Conservation (phyloP, 2,888 invertebrate genomes). For the Luperina nickerlii region DNA sequence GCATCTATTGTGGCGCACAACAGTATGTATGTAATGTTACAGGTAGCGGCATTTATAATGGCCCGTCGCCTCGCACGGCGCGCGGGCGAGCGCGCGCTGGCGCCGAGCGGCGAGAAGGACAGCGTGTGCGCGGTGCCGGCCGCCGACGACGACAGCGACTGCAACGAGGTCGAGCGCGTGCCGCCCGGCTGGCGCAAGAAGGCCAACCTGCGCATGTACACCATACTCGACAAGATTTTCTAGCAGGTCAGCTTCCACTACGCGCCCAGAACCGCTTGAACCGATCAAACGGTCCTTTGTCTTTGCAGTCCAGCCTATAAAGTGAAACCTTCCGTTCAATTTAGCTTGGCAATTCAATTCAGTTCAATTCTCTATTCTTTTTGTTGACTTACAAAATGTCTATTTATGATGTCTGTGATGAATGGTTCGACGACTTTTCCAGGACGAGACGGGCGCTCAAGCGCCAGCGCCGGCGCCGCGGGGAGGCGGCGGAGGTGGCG, state of each 20-base stretch:
- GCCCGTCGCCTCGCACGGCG: slow-evolving; percentile 75
- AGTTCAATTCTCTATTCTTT: not conserved
- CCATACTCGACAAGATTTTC: slow-evolving; percentile 89
- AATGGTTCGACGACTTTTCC: slow-evolving; percentile 21
- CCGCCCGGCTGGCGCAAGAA: slow-evolving; percentile 85
- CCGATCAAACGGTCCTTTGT: no score
- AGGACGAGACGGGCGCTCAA: slow-evolving; percentile 70
- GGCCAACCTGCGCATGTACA: slow-evolving; percentile 88
- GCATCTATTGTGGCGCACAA: no score
- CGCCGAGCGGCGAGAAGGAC: slow-evolving; percentile 50
- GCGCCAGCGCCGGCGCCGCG: slow-evolving; percentile 32
- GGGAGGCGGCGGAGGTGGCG: not conserved
- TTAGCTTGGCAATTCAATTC: not conserved
- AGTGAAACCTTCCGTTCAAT: not conserved
- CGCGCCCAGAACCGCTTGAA: not conserved
- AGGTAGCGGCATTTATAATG: slow-evolving; percentile 85
- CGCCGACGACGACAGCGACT: slow-evolving; percentile 73
- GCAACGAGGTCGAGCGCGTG: slow-evolving; percentile 67
- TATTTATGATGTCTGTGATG: no score
- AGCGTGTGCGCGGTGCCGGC: slow-evolving; percentile 63
- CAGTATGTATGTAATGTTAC: slow-evolving; percentile 32
- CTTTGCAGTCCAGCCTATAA: not conserved
- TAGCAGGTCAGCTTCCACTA: slow-evolving; percentile 81
- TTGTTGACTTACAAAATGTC: not conserved
- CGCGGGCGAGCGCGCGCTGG: slow-evolving; percentile 51